phyloP scores from a whole-genome alignment of 2,113 vertebrate species.

The Caranx ignobilis region DNA sequence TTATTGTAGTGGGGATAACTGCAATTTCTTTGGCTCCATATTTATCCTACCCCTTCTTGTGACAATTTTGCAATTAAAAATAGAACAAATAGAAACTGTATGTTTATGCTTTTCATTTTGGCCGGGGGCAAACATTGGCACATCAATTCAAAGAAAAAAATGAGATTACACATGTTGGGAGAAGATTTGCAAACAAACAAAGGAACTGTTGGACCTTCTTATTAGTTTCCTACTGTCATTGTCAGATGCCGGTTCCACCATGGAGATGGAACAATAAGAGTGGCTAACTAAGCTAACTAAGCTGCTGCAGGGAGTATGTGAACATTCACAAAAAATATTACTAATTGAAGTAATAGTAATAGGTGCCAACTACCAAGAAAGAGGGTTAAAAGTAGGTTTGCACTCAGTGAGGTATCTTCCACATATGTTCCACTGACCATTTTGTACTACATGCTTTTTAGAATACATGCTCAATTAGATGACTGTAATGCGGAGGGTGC shows the following conservation, averaged over 20 bases:
- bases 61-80: background rate
- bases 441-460: too few species aligned
- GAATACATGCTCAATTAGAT: too few species aligned
- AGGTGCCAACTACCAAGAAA: background rate
- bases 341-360: background rate
- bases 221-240: background rate
- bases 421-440: too few species aligned
- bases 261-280: background rate
- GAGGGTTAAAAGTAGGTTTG: too few species aligned
- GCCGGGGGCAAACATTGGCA: background rate
- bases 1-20: background rate
- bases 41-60: background rate
- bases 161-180: background rate
- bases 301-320: background rate
- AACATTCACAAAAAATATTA: background rate
- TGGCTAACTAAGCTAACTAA: too few species aligned
- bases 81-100: too few species aligned
- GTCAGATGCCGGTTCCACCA: background rate
- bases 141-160: background rate
- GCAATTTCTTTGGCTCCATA: too few species aligned
- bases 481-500: too few species aligned
- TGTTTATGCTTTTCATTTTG: too few species aligned
- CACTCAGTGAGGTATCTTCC: too few species aligned
- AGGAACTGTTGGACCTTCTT: background rate
- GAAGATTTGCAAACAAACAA: background rate